Evolutionary conservation across 2,113 vertebrate genomes (phyloP), one percentile per base, ranked within the genome.

Genomic region (Apodemus sylvaticus): DNA sequence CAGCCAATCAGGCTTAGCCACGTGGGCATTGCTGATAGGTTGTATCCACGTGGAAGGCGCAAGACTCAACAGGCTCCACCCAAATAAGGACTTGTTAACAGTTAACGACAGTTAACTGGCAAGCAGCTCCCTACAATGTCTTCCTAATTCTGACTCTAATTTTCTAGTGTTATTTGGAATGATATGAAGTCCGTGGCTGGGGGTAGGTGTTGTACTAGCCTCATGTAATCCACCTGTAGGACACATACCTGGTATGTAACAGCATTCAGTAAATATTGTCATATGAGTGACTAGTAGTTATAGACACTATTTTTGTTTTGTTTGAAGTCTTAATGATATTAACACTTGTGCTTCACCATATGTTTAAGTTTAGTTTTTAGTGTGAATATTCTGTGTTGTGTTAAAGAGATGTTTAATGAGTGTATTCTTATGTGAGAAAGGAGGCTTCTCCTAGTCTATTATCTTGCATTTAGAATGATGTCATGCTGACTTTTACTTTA

Each of bases 271-370:
- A 70, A 87, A 36, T 86, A 55, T 71, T 86, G 34, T 83, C 53
- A 89, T 55, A 14, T 68, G 24, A 73, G 20, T 83, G 34, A 86
- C 70, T 71, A 45, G 20, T 73, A 36, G 13, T 45, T 48, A 62
- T 48, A 87, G 88, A 48, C 3, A 68, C 12, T 22, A 13, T 64
- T 77, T 22, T 74, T 77, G 34, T 39, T 90, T 95, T 95, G 17
- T 36, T 89, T 70, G 39, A 93, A 89, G 42, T 89, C 94, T 96
- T 48, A 89, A 68, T 93, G 78, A 66, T 60, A 81, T 39, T 95
- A 53, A 16, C 90, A n/a, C 0, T 70, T 73, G 42, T 85, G 5
- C 78, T 89, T 86, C 87, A 68, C 42, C n/a, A 70, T 86, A 76
- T 68, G 20, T 91, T 1, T 91, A 81, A 87, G 64, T 90, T 62